Conservation (phyloP, 2,888 invertebrate species). For the Amblyjoppa fuscipennis region DNA sequence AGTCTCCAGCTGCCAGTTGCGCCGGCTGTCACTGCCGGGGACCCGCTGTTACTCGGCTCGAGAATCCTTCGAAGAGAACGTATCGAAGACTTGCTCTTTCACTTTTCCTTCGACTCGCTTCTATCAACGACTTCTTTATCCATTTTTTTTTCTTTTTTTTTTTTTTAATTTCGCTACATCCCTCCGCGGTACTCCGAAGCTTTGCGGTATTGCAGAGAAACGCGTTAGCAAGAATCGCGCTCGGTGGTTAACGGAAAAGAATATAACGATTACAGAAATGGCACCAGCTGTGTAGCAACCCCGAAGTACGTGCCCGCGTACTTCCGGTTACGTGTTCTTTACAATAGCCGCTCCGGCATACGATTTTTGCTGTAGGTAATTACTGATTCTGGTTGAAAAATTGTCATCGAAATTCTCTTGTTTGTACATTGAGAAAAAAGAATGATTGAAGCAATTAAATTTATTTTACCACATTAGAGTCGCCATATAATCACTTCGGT, state of each 20-base stretch:
- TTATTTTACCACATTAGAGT: no score
- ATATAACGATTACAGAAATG: constrained; percentile 1
- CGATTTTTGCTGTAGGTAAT: neutral
- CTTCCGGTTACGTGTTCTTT: neutral
- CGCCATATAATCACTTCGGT: no score
- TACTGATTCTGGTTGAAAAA: neutral
- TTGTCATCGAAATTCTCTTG: no score
- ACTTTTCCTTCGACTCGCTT: neutral
- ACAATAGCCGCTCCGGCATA: neutral
- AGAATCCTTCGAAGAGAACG: constrained; percentile 2
- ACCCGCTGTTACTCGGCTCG: constrained; percentile 9
- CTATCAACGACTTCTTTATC: neutral
- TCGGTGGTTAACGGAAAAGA: neutral
- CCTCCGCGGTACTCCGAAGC: neutral
- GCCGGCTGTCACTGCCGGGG: constrained; percentile 4
- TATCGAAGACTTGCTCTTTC: constrained; percentile 15
- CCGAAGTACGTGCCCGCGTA: neutral
- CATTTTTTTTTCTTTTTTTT: constrained; percentile 5
- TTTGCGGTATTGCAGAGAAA: constrained; percentile 5
- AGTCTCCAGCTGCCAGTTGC: neutral
- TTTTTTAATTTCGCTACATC: constrained; percentile 14
- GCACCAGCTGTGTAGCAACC: constrained; percentile 11
- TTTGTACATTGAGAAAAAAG: no score
- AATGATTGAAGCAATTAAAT: no score
- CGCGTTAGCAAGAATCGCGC: neutral